Base-by-base conservation (phyloP, 1,140 invertebrate genomes). In the Frieseomelitta varia region DNA sequence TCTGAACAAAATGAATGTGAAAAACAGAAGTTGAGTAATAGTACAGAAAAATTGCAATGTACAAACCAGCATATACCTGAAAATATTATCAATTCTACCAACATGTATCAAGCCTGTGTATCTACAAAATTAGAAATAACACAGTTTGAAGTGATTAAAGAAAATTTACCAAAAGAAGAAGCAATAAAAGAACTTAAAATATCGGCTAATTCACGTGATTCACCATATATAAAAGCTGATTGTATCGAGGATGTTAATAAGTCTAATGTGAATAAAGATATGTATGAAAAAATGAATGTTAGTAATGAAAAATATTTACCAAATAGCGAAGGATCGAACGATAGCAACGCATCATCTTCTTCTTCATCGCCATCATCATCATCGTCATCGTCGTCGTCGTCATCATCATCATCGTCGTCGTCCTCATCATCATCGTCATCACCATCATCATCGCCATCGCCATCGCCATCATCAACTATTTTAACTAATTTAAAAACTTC, bases 111-210 rank as follows among this genome's bases (percentile, higher is more conserved):
- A 34, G 39, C 67, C 1, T 84, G 63, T 58, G 12, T 79, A 1
- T 76, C 85, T 14, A 68, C 81, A 1, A 91, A 91, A 81, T 56
- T 91, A 15, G 93, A 93, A 78, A 93, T 94, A 47, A 93, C 92
- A n/a, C 92, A 94, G 24, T 94, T 94, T 53, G 93, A 94, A 83
- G 94, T 94, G 1, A 94, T 94, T 0, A 94, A 94, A 71, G 94
- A 93, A 51, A 94, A 94, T 83, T 79, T 94, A 8, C 89, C 93
- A 0, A 93, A 90, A 72, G 92, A 93, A 63, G 92, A 93, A 34
- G 90, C 93, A 14, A 90, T 91, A 47, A 94, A 92, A 51, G 93
- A 93, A 71, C 71, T 94, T 8, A 93, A 92, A 85, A 93, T 94
- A 80, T 91, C 93, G 0, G 80, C 87, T 0, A 89, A 65, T 51